These are phyloP conservation scores for Poliocrania exsul DNA, from an alignment of 2,797 vertebrate genomes.

Conservation along the genomic window DNA sequence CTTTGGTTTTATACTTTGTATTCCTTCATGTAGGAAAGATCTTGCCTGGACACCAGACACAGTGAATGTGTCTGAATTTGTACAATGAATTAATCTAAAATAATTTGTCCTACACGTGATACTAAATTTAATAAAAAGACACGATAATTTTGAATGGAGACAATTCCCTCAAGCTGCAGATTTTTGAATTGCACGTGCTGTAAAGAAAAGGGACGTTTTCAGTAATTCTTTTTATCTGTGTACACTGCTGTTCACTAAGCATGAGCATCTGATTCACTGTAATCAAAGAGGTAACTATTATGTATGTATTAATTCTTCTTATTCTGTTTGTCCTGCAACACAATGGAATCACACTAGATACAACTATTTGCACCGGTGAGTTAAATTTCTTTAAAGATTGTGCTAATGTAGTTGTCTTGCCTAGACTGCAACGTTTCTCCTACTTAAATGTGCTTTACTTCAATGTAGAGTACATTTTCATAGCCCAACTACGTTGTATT, in stretches of 20 bases:
- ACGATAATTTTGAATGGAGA: background rate
- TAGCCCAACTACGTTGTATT: slow-evolving; percentile 27
- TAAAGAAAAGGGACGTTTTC: slow-evolving; percentile 36
- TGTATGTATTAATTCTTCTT: slow-evolving; percentile 84
- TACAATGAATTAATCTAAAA: slow-evolving; percentile 9
- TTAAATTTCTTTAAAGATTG: slow-evolving; percentile 85
- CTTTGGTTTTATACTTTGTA: background rate
- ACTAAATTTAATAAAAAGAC: background rate
- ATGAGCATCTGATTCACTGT: slow-evolving; percentile 75
- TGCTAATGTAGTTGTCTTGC: slow-evolving; percentile 76
- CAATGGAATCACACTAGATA: slow-evolving; percentile 98
- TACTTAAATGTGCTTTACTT: slow-evolving; percentile 65
- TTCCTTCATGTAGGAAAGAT: background rate
- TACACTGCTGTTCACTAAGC: slow-evolving; percentile 66
- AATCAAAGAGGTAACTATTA: slow-evolving; percentile 72
- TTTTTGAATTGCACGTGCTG: slow-evolving; percentile 48
- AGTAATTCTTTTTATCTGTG: slow-evolving; percentile 45
- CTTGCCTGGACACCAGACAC: background rate
- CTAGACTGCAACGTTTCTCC: slow-evolving; percentile 44
- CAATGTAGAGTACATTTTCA: slow-evolving; percentile 45
- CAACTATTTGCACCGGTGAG: slow-evolving; percentile 99
- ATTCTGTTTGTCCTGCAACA: slow-evolving; percentile 94
- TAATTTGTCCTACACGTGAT: background rate
- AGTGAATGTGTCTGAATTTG: background rate
- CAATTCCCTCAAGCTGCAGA: slow-evolving; percentile 40